Conservation (phyloP, 2,888 invertebrate genomes). For the Eugnorisma glareosa region DNA sequence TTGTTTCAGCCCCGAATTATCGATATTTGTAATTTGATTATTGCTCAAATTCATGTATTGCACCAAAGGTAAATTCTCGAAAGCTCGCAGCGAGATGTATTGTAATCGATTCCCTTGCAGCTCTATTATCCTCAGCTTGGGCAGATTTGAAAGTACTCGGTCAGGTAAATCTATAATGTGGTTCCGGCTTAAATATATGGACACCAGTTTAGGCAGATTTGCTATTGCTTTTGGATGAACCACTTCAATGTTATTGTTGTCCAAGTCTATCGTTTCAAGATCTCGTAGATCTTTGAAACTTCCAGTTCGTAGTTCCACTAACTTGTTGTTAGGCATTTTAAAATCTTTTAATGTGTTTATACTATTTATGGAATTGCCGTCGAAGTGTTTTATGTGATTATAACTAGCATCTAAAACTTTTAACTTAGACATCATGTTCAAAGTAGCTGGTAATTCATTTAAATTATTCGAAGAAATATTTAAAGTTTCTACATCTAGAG, state of each 20-base stretch:
- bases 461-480: constrained; percentile 95
- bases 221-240: constrained; percentile 94
- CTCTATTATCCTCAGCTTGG: constrained; percentile 93
- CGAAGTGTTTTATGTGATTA: constrained; percentile 93
- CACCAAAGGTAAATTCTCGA: constrained; percentile 94
- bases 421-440: constrained; percentile 92
- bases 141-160: constrained; percentile 94
- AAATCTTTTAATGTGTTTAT: constrained; percentile 93
- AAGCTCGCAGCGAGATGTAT: constrained; percentile 93
- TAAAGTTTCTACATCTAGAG: constrained; percentile 93
- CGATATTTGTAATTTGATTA: constrained; percentile 94
- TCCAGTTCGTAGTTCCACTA: constrained; percentile 92
- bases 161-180: constrained; percentile 94
- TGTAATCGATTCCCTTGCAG: constrained; percentile 95
- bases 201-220: constrained; percentile 92
- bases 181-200: constrained; percentile 93
- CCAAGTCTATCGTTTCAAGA: constrained; percentile 94
- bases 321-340: constrained; percentile 93
- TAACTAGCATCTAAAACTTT: constrained; percentile 94
- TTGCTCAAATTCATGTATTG: constrained; percentile 95
- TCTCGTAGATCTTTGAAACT: constrained; percentile 93
- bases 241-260: constrained; percentile 94
- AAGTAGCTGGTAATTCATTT: constrained; percentile 92
- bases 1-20: constrained; percentile 93
- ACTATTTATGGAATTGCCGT: constrained; percentile 93